These are phyloP conservation scores for Oryzaephilus surinamensis DNA, from an alignment of 1,140 invertebrate genomes.

Conservation along the genomic window DNA sequence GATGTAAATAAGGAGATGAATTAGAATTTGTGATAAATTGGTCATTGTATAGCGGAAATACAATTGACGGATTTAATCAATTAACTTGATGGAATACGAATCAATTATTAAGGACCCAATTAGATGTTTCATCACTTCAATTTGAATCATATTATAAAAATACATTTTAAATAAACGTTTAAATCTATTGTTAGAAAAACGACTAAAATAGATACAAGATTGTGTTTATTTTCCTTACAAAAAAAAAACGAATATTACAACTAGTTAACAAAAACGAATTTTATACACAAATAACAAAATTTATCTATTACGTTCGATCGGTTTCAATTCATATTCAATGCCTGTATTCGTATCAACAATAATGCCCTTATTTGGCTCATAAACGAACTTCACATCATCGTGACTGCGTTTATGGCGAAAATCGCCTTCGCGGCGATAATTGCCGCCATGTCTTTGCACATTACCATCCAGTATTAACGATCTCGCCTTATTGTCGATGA, in stretches of 20 bases:
- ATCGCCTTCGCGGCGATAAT: conserved; percentile 22
- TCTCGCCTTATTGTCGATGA: conserved; percentile 23
- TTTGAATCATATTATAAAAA: no score
- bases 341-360: conserved; percentile 17
- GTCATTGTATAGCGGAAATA: no score
- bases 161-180: no score
- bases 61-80: no score
- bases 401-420: conserved; percentile 20
- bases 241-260: background rate
- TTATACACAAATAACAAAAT: background rate
- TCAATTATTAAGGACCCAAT: no score
- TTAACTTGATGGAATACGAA: no score
- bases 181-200: background rate
- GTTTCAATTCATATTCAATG: conserved; percentile 13
- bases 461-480: conserved; percentile 16
- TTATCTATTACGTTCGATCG: conserved; percentile 2
- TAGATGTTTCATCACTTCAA: no score
- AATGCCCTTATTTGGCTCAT: conserved; percentile 8
- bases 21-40: no score
- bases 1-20: no score
- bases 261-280: background rate
- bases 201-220: background rate
- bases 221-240: background rate
- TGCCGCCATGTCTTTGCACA: conserved; percentile 26
- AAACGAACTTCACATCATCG: conserved; percentile 12